Evolutionary conservation across 92 coral and sea anemone species (phyloP).

Genomic region (Palythoa caribaeorum): DNA sequence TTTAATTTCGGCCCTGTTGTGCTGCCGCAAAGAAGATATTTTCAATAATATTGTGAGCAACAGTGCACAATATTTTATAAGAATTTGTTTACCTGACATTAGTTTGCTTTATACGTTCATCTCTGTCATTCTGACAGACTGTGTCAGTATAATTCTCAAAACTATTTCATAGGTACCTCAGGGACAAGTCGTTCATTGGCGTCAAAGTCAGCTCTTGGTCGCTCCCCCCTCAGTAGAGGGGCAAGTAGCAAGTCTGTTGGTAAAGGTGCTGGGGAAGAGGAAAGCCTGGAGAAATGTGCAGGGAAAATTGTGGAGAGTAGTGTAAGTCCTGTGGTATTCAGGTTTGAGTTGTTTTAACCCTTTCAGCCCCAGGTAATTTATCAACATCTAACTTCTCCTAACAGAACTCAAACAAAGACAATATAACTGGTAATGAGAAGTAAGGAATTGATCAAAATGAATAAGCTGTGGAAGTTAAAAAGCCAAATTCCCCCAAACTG

Average conservation of each 20-base stretch:
- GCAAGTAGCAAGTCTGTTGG: constrained; percentile 66
- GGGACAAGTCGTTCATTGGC: constrained; percentile 72
- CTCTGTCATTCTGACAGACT: background rate
- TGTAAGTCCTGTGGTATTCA: constrained; percentile 65
- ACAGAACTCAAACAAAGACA: no score
- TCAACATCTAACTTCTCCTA: no score
- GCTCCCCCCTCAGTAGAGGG: constrained; percentile 58
- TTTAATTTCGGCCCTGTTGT: no score
- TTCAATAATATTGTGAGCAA: no score
- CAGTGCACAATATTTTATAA: no score
- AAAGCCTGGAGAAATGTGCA: constrained; percentile 76
- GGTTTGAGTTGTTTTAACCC: background rate
- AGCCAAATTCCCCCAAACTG: no score
- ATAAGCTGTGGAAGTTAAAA: no score
- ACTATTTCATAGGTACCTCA: constrained; percentile 48
- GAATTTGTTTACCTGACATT: no score
- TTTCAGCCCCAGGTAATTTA: no score
- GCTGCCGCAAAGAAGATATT: no score
- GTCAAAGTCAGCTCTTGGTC: constrained; percentile 60
- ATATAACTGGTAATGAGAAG: no score
- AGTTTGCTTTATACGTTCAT: background rate
- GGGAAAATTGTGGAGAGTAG: constrained; percentile 86
- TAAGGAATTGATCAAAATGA: no score
- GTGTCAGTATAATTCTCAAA: background rate
- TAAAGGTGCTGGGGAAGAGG: constrained; percentile 75